Evolutionary conservation across 2,113 vertebrate species (phyloP).

Genomic region (Pipra filicauda): DNA sequence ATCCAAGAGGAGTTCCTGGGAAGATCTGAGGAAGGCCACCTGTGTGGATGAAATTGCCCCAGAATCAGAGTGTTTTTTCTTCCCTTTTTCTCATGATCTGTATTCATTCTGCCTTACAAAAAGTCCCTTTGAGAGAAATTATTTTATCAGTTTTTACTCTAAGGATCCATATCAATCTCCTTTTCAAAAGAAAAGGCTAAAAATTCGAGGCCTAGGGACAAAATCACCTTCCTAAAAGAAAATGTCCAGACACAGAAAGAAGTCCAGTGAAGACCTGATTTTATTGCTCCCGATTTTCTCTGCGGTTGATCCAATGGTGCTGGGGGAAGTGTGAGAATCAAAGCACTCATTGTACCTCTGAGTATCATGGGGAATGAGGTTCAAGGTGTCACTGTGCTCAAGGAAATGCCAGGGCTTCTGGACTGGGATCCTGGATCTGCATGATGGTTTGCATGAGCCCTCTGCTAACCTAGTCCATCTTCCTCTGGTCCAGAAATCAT

Average conservation of each 20-base stretch:
- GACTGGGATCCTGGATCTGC: background rate
- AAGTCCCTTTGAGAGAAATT: background rate
- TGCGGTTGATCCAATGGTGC: background rate
- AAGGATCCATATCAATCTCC: background rate
- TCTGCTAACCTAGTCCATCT: background rate
- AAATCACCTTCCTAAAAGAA: background rate
- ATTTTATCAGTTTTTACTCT: background rate
- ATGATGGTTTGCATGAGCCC: background rate
- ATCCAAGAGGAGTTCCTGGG: background rate
- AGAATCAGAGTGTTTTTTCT: background rate
- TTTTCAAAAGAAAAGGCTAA: background rate
- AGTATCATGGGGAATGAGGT: background rate
- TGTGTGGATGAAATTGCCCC: background rate
- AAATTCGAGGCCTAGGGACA: background rate
- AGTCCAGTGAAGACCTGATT: background rate
- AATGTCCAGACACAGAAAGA: background rate
- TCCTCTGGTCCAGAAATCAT: background rate
- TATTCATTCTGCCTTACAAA: background rate
- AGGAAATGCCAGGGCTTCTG: background rate
- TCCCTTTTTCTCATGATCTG: background rate
- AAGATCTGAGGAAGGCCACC: background rate
- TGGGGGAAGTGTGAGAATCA: background rate
- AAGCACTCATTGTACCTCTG: background rate
- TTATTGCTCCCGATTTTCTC: background rate
- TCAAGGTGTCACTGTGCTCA: background rate